Evolutionary conservation across 2,888 invertebrate species (phyloP).

Genomic region (Eugnorisma glareosa): DNA sequence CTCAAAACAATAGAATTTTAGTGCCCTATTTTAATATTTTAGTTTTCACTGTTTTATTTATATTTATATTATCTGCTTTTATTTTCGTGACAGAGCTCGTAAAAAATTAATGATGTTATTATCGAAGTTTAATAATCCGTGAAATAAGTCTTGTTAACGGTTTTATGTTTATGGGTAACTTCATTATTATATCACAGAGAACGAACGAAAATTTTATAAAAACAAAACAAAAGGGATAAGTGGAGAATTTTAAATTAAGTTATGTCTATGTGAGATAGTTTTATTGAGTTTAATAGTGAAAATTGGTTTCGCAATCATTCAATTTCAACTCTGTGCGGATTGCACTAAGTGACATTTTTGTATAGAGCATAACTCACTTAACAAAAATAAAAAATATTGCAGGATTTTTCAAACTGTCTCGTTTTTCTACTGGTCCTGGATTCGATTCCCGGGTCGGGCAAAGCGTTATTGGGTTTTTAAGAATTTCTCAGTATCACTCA

Average conservation of each 20-base stretch:
- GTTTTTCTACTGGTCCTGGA: no score
- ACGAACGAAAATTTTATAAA: not conserved
- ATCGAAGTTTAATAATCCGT: conserved; percentile 39
- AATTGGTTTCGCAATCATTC: not conserved
- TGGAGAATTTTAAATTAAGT: not conserved
- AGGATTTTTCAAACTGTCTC: not conserved
- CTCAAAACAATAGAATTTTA: conserved; percentile 16
- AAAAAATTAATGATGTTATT: conserved; percentile 22
- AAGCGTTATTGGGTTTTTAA: no score
- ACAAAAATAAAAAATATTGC: not conserved
- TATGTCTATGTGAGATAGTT: not conserved
- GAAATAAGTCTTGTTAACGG: conserved; percentile 33
- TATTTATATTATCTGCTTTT: not conserved
- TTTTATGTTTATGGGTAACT: conserved; percentile 9
- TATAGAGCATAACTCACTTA: not conserved
- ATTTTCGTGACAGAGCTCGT: conserved; percentile 27
- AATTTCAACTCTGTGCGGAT: not conserved
- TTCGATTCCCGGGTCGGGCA: no score
- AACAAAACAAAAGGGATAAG: not conserved
- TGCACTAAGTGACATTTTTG: not conserved
- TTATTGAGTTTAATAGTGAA: not conserved
- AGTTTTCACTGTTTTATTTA: conserved; percentile 24
- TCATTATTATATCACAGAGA: conserved; percentile 19
- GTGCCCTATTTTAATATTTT: not conserved
- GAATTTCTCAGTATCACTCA: no score